Base-by-base conservation (phyloP, 2,797 vertebrate genomes). In the Sandelia bainsii region DNA sequence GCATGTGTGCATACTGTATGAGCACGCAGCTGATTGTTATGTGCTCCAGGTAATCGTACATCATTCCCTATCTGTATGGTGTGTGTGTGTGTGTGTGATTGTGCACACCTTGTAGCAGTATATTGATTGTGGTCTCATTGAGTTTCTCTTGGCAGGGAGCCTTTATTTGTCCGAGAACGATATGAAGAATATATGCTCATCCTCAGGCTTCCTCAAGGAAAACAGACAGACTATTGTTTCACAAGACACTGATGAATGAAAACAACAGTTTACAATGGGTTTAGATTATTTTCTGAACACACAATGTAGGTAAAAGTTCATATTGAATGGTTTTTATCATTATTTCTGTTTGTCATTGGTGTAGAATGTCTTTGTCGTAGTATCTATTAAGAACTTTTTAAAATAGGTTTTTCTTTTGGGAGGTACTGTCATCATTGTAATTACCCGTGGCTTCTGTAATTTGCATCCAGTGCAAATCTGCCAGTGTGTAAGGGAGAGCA, bases 91-190 rank as follows among this genome's bases (percentile, higher is more conserved):
- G 20, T 16, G 37, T 44, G 37, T 17, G 56, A 25, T 68, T n/a
- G 62, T 20, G 46, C 61, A 44, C 67, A 84, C 84, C 82, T 91
- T 82, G 88, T 87, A 92, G 91, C 87, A 60, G 69, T 83, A 46
- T 93, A 93, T 94, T 91, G 93, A 94, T 93, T 89, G 84, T 86
- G 75, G 85, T 86, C 84, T 91, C 87, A 93, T 93, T 93, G 88
- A 89, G 83, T 91, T 87, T 86, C 80, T 90, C 66, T 85, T 91
- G 83, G 89, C 86, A 80, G 67, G 52, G 42, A 80, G 74, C 81
- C 81, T 90, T 89, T 85, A 89, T 93, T 93, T 93, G 91, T 89
- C 86, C 79, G 82, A 85, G 84, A 88, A 82, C 29, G 75, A 87
- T 89, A 87, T 90, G 86, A 91, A 90, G 84, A 83, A 85, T 80